A percentile compares a stretch with the other conserved stretches of the same genome.
These are phyloP conservation scores for Raja brachyura DNA, from an alignment of 2,113 vertebrate genomes.

Conservation along the genomic window DNA sequence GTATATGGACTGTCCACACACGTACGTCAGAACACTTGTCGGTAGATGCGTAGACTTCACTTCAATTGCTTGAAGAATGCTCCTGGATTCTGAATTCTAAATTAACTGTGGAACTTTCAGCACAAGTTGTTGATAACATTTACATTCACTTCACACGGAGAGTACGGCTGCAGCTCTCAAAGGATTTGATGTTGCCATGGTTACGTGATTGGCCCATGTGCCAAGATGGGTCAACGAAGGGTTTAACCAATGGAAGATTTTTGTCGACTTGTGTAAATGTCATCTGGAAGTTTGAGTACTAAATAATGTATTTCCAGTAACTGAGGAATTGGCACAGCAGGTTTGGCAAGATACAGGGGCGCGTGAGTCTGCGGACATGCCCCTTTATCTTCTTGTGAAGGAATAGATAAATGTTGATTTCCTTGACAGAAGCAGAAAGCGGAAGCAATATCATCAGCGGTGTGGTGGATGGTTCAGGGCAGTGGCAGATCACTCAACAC, in stretches of 20 bases:
- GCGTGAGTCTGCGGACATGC: neutral
- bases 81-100: neutral
- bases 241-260: neutral
- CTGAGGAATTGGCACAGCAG: neutral
- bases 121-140: neutral
- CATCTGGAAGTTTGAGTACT: neutral
- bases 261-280: neutral
- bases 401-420: neutral
- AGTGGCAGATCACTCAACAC: neutral
- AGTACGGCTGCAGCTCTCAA: neutral
- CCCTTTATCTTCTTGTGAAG: neutral
- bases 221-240: neutral
- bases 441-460: neutral
- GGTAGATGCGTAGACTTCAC: too few species aligned
- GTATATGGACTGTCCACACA: neutral
- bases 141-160: conserved; percentile 15
- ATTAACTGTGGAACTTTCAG: neutral
- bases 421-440: neutral
- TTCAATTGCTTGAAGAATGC: neutral
- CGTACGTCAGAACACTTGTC: neutral
- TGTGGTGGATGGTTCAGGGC: neutral
- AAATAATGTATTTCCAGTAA: neutral
- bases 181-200: conserved; percentile 27
- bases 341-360: neutral
- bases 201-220: conserved; percentile 15